Base-by-base conservation (phyloP, 2,888 invertebrate species). In the Lepidocyrtoides sp. region DNA sequence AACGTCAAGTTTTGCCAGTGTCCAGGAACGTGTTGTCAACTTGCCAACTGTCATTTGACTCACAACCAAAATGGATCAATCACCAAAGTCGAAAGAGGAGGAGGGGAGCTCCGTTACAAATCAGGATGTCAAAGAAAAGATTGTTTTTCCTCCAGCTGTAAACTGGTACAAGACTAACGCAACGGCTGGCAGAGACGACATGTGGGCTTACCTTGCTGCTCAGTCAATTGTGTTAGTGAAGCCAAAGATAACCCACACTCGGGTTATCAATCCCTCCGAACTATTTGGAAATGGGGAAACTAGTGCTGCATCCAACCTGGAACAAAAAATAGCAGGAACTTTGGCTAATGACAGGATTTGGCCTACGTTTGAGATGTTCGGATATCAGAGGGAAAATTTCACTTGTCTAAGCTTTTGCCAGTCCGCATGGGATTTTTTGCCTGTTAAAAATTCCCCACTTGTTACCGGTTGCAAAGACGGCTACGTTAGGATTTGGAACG, bases 401-500 rank as follows among this genome's bases (percentile, higher is more conserved):
- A 75, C 63, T 3, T 91, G 90, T 29, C 14, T 94, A 7, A 93
- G 91, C 51, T 91, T 94, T 57, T 93, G 92, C 20, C 92, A 94
- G 51, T 48, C 72, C 4, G 44, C 84, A 0, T 92, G 88, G 82
- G 69, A 86, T 32, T 82, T 90, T 54, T 79, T 93, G 20, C 92
- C 93, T 2, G 23, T 93, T 14, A 89, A 88, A 17, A 63, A 79
- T 20, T 84, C 92, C 12, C 93, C 93, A 1, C 54, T 94, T 2
- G 93, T 93, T 17, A 92, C 93, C 23, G 93, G 93, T 0, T 93
- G 92, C 63, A 91, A 92, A 10, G 87, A 87, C 14, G 94, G 94
- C 0, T 82, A 85, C 41, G 93, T 94, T n/a, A 54, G 91, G 14
- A 87, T 94, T 20, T 94, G 93, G 93, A 92, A 93, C 89, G 63